Evolutionary conservation across 2,797 vertebrate species (phyloP).

Genomic region (Masticophis lateralis): DNA sequence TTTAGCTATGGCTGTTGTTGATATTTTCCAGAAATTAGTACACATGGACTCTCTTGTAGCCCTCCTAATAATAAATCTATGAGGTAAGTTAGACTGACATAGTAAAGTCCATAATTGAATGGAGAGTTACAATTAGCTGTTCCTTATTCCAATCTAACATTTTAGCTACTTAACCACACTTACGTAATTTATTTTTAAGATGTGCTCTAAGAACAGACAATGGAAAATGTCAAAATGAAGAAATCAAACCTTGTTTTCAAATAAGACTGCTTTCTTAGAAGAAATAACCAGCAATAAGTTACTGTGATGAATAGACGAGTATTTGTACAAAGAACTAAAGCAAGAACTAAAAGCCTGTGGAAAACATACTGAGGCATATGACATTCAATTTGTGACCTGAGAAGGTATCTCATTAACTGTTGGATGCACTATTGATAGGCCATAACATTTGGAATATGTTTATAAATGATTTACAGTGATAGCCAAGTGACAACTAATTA

Average conservation of each 20-base stretch:
- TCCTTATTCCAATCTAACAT: neutral
- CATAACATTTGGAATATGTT: constrained; percentile 59
- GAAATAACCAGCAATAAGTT: constrained; percentile 53
- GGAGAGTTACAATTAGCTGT: neutral
- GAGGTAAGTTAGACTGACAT: neutral
- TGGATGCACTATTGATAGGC: constrained; percentile 65
- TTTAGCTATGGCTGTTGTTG: neutral
- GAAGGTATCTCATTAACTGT: constrained; percentile 72
- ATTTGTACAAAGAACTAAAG: constrained; percentile 60
- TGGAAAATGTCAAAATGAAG: neutral
- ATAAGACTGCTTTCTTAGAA: constrained; percentile 40
- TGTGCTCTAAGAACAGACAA: neutral
- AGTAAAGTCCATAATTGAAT: neutral
- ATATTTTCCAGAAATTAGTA: neutral
- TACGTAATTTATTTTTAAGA: neutral
- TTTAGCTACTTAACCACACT: neutral
- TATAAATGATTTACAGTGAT: constrained; percentile 66
- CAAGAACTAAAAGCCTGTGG: constrained; percentile 38
- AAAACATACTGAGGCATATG: constrained; percentile 64
- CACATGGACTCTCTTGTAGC: neutral
- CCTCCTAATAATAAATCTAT: neutral
- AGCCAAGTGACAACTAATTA: constrained; percentile 62
- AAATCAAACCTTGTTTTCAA: constrained; percentile 39
- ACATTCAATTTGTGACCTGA: constrained; percentile 66
- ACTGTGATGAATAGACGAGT: constrained; percentile 22